These are phyloP conservation scores for Limnephilus marmoratus DNA, from an alignment of 2,888 invertebrate species.

Conservation along the genomic window DNA sequence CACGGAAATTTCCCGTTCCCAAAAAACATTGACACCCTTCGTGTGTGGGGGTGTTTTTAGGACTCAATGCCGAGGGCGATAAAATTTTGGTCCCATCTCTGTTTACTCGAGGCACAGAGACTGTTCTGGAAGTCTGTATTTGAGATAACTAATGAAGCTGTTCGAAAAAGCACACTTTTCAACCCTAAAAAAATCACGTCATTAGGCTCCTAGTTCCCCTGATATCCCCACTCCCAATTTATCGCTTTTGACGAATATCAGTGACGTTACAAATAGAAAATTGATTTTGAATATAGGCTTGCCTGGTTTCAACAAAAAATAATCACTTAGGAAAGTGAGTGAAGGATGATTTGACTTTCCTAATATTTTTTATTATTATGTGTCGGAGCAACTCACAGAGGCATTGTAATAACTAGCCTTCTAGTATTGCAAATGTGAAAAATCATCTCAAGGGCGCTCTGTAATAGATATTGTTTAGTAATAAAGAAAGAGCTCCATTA, in stretches of 20 bases:
- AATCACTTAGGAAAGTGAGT: not conserved
- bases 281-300: not conserved
- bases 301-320: not conserved
- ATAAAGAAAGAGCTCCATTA: too few relatives aligned
- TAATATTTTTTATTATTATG: not conserved
- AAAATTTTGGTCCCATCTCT: not conserved
- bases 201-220: not conserved
- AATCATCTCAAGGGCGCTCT: too few relatives aligned
- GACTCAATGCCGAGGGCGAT: not conserved
- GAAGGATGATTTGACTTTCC: not conserved
- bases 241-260: not conserved
- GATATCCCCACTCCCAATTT: not conserved
- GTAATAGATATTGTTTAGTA: too few relatives aligned
- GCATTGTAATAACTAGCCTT: too few relatives aligned
- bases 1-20: not conserved
- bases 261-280: not conserved
- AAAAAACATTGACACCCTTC: not conserved
- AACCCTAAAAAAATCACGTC: not conserved
- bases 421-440: too few relatives aligned
- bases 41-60: not conserved
- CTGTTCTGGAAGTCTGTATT: not conserved
- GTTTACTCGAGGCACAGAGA: not conserved
- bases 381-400: not conserved
- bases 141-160: not conserved
- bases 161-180: not conserved